These are phyloP conservation scores for Noctua pronuba DNA, from an alignment of 2,888 invertebrate species.

Conservation along the genomic window DNA sequence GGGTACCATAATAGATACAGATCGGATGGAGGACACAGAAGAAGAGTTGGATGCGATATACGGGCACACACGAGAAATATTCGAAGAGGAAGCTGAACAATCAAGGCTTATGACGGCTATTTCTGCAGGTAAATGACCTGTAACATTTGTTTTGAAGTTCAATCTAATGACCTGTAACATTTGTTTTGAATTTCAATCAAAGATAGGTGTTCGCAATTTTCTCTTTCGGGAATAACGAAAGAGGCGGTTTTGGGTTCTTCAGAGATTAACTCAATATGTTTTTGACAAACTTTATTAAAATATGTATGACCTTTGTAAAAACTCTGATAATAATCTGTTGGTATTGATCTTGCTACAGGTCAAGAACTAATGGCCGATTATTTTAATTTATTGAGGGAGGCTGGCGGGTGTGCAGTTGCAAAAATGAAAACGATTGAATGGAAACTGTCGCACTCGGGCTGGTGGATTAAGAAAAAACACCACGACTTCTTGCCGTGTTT, in stretches of 20 bases:
- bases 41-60: slow-evolving; percentile 73
- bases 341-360: slow-evolving; percentile 73
- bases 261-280: neutral
- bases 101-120: slow-evolving; percentile 86
- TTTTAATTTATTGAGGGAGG: slow-evolving; percentile 81
- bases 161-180: neutral
- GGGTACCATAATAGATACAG: fast-evolving
- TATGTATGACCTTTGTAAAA: neutral
- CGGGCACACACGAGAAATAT: slow-evolving; percentile 67
- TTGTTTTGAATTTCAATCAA: neutral
- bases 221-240: neutral
- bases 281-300: neutral
- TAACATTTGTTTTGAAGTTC: neutral
- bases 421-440: slow-evolving; percentile 85
- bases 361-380: slow-evolving; percentile 88
- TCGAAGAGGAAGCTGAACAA: slow-evolving; percentile 85
- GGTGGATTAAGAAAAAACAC: slow-evolving; percentile 82
- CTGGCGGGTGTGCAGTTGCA: slow-evolving; percentile 78
- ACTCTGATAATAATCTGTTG: neutral
- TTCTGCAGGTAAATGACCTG: slow-evolving; percentile 78
- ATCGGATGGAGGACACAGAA: neutral
- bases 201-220: neutral
- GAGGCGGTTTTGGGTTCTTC: neutral
- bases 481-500: slow-evolving; percentile 81
- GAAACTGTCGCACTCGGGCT: slow-evolving; percentile 84